Evolutionary conservation across 2,797 vertebrate genomes (phyloP), one percentile per base, ranked within the genome.

Genomic region (Pachyuromys duprasi): DNA sequence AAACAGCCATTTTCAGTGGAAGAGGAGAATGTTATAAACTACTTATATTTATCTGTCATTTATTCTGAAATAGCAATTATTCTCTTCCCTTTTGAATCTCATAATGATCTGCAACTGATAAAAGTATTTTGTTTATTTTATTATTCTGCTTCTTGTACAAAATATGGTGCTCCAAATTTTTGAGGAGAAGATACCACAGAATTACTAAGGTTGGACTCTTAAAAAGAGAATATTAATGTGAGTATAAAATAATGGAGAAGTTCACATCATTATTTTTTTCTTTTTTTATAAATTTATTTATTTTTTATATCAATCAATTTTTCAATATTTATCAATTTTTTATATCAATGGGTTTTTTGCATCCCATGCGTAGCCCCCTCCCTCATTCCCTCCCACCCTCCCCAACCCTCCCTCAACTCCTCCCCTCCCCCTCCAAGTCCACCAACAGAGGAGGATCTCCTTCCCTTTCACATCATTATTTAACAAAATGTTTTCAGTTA

Each of bases 41-140:
- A 89, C 36, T 95, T 92, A 70, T 36, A 96, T 96, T 98, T 97
- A 75, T 97, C 72, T 93, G 31, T 90, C 33, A 95, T 97, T 97
- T 98, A 97, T 62, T 98, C 15, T 11, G 86, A 97, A 98, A 95
- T 90, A 4, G 13, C n/a, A 98, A 79, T 96, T 98, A 91, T 67
- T 75, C 33, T 69, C n/a, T 78, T 55, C 96, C 86, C 62, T 55
- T 97, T 95, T 97, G 18, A 96, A 86, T 97, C 45, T 95, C 89
- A 39, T 96, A 97, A 97, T 97, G 87, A 97, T 75, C 76, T 95
- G 26, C 69, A 97, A 95, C 18, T 86, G 24, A 95, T 97, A 95
- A 94, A 76, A 97, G 84, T 18, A 26, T 60, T 96, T 90, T 42
- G 39, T 90, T 65, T 94, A 76, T 94, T 79, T 96, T 88, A 86